phyloP scores from a whole-genome alignment of 2,888 invertebrate species.

The Ommatoiulus sabulosus region DNA sequence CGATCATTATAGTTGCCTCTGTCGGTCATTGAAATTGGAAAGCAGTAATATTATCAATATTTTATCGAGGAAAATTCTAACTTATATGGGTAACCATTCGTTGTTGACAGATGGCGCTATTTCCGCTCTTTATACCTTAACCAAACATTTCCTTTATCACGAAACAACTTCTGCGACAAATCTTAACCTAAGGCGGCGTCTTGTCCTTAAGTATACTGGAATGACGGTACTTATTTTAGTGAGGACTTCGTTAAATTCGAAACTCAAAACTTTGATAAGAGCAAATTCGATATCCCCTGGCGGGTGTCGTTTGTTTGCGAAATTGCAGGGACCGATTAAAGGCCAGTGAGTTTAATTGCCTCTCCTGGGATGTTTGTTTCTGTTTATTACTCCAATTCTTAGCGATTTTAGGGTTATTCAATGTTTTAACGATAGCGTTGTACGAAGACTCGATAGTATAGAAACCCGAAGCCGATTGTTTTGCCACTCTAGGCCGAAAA shows the following conservation, averaged over 20 bases:
- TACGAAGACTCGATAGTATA: not conserved
- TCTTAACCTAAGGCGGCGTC: not conserved
- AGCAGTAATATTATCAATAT: not conserved
- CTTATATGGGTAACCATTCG: not conserved
- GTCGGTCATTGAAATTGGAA: not conserved
- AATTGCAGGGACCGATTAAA: conserved; percentile 32
- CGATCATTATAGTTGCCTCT: not conserved
- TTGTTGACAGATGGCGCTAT: not conserved
- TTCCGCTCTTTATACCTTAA: conserved; percentile 20
- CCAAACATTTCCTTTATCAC: not conserved
- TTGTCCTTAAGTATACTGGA: not conserved
- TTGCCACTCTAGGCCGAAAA: not conserved
- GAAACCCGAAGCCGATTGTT: conserved; percentile 12
- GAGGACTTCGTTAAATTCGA: not conserved
- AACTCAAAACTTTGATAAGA: conserved; percentile 32
- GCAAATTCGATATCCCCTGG: conserved; percentile 23
- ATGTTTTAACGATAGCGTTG: conserved; percentile 4
- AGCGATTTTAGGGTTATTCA: conserved; percentile 1
- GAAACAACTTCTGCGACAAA: not conserved
- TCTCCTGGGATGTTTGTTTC: conserved; percentile 8
- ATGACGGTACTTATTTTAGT: not conserved
- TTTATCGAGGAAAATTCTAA: not conserved
- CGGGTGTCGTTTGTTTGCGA: not conserved
- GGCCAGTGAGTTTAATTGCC: not conserved
- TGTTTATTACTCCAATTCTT: conserved; percentile 18